Base-by-base conservation (phyloP, 2,888 invertebrate species). In the Acleris cristana region DNA sequence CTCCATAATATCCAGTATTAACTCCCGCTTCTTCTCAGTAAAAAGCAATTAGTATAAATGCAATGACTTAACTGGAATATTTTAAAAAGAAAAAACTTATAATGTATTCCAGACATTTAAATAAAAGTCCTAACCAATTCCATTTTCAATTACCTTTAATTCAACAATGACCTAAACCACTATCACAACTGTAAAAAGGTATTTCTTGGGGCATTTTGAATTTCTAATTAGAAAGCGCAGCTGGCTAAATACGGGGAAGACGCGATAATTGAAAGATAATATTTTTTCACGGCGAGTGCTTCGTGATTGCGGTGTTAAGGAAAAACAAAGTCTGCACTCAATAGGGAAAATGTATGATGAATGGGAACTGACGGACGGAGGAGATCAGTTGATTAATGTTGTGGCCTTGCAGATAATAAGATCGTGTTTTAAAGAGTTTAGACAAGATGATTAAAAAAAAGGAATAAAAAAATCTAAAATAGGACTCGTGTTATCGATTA, bases 211-310 rank as follows among this genome's bases (percentile, higher is more conserved):
- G 62, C 57, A 62, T 67, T 67, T 67, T 54, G 56, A 64, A 60
- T 68, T 68, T 62, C 55, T 59, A 64, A 64, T 68, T 64, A 68
- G 14, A 59, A 65, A 64, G 54, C 57, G 71, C 82, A 83, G 82
- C 84, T 87, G 86, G 79, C 84, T 84, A 86, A 87, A 87, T 82
- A 86, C 73, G 81, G 78, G 80, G 80, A 79, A 77, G 81, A 75
- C 61, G 76, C 75, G 77, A 79, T 87, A 87, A 88, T 87, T 88
- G 86, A 87, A 87, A 83, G 84, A 88, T 85, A 87, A 87, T 87
- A 87, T 87, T 88, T 86, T 85, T 83, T 77, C 74, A 65, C 79
- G 78, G 74, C 82, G 82, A 83, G 76, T 78, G 72, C 76, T 64
- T 71, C 70, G 61, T 73, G 75, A 77, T 74, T 79, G 74, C 74